Evolutionary conservation across 2,113 vertebrate species (phyloP), one percentile per base, ranked within the genome.

Genomic region (Herpailurus yagouaroundi): DNA sequence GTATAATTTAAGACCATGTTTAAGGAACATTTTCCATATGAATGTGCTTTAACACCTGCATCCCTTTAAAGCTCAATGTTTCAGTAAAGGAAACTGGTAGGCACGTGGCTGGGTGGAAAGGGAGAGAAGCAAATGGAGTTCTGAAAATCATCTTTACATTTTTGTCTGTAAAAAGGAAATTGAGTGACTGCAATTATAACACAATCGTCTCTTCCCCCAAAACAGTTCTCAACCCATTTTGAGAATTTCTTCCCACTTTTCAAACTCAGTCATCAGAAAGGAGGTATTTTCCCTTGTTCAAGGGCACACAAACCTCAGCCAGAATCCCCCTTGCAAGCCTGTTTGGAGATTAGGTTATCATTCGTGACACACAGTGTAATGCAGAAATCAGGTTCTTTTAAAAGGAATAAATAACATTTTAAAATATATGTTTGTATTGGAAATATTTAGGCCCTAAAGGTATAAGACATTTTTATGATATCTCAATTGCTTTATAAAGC

Each of bases 21-120:
- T 93, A 18, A 96, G 73, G 41, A 83, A 60, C 71, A 85, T 97
- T 98, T 98, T 97, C 96, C 85, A 96, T 97, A 68, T 52, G 89
- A 89, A 95, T 93, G 45, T 97, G 66, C 66, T 93, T 95, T 97
- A 97, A 69, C 94, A 97, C 96, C 84, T 98, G 98, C 79, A 50
- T 92, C 55, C 88, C 96, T 63, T 95, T 95, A 97, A 81, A 80
- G 85, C 68, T 81, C 13, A 25, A 71, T 96, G 68, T 94, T 71
- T 68, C 38, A 95, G 63, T 11, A 23, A 73, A 25, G 55, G 33
- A 77, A 95, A 96, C 82, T 79, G 94, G n/a, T 96, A 82, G 97
- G 38, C 69, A 89, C 2, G 7, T 93, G 97, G 63, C 83, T 93
- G 45, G 36, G 31, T 41, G 7, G 31, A 74, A 89, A 84, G 96